These are phyloP conservation scores for Portevinia maculata DNA, from an alignment of 2,888 invertebrate species.

Conservation along the genomic window DNA sequence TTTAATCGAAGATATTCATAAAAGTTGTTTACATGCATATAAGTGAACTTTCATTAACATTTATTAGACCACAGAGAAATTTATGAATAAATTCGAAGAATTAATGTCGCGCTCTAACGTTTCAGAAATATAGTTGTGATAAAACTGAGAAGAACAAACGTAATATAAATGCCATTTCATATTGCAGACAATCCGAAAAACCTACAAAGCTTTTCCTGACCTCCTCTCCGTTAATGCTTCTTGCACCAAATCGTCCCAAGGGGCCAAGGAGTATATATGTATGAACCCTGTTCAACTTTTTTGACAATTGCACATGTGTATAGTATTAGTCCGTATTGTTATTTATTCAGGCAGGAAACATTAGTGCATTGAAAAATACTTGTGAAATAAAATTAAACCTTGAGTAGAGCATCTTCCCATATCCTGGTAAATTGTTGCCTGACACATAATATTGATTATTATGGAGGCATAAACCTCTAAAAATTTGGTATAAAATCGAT, in stretches of 20 bases:
- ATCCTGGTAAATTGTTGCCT: neutral
- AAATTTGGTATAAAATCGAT: conserved; percentile 45
- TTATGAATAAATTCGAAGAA: conserved; percentile 24
- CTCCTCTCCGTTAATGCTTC: conserved; percentile 38
- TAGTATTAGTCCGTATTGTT: conserved; percentile 42
- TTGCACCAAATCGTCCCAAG: conserved; percentile 30
- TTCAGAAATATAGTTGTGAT: conserved; percentile 81
- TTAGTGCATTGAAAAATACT: conserved; percentile 45
- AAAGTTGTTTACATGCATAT: neutral
- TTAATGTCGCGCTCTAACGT: conserved; percentile 77
- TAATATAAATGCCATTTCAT: conserved; percentile 24
- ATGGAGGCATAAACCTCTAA: neutral
- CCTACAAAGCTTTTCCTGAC: conserved; percentile 48
- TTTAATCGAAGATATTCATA: neutral
- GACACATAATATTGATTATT: conserved; percentile 13
- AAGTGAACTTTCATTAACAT: neutral
- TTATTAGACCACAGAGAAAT: conserved; percentile 19
- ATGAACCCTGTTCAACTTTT: neutral
- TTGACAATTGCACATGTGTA: conserved; percentile 52
- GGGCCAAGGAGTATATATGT: conserved; percentile 2
- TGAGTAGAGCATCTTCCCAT: neutral
- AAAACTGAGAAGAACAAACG: conserved; percentile 77
- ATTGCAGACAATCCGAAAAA: conserved; percentile 31
- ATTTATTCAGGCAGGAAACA: conserved; percentile 28
- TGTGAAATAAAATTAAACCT: neutral